phyloP scores from a whole-genome alignment of 2,113 vertebrate species.

The Eonycteris spelaea region DNA sequence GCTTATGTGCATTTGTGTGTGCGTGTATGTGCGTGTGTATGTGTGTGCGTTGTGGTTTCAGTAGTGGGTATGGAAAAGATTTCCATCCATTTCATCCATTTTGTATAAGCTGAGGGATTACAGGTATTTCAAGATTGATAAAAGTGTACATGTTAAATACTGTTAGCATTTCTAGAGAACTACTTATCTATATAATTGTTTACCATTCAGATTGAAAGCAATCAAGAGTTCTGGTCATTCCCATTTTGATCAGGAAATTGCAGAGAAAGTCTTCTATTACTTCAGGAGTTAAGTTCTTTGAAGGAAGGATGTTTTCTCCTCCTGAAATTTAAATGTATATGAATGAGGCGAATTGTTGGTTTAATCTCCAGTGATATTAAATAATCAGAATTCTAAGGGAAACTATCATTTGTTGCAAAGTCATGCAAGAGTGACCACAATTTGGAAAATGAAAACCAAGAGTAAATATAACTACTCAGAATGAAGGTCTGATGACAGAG shows the following conservation, averaged over 20 bases:
- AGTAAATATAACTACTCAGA: background rate
- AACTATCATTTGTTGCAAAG: background rate
- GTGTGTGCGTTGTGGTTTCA: background rate
- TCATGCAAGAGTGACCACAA: background rate
- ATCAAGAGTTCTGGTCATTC: constrained; percentile 91
- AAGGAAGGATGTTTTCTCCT: constrained; percentile 56
- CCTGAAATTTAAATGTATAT: constrained; percentile 78
- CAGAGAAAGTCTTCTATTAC: constrained; percentile 89
- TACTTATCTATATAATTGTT: constrained; percentile 33
- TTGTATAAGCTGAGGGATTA: background rate
- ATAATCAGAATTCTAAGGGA: background rate
- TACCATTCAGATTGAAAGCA: constrained; percentile 96
- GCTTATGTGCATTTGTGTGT: background rate
- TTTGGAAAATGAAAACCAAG: background rate
- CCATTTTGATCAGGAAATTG: constrained; percentile 90
- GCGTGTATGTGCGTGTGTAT: background rate
- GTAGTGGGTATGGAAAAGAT: background rate
- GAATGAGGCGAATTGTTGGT: background rate
- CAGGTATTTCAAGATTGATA: background rate
- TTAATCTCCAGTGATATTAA: background rate
- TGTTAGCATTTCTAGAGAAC: background rate
- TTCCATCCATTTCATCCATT: background rate
- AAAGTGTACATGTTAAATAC: background rate
- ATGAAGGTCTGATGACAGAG: background rate
- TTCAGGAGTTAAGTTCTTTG: constrained; percentile 76